phyloP scores from a whole-genome alignment of 2,888 invertebrate species.

The Dioctria linearis region DNA sequence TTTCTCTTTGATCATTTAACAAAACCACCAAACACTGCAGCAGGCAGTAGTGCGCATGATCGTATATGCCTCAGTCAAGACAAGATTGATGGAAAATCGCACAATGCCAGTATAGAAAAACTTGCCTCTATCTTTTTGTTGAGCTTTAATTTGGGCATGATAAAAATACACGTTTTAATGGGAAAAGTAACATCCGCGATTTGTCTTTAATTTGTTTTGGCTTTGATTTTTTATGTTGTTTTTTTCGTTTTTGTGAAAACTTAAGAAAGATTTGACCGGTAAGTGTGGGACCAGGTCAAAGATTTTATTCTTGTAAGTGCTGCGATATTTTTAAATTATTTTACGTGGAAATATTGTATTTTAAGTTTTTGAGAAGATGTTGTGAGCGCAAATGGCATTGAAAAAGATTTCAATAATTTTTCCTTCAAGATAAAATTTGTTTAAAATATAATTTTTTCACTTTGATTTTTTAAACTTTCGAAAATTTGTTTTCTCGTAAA shows the following conservation, averaged over 20 bases:
- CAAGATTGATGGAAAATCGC: slow-evolving; percentile 8
- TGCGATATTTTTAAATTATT: slow-evolving; percentile 16
- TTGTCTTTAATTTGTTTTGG: slow-evolving; percentile 5
- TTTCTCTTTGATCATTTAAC: slow-evolving; percentile 12
- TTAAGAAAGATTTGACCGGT: not conserved
- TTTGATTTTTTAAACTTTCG: not conserved
- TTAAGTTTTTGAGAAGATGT: not conserved
- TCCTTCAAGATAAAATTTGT: not conserved
- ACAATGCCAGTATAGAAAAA: slow-evolving; percentile 11
- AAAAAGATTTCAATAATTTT: slow-evolving; percentile 12
- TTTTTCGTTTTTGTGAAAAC: not conserved
- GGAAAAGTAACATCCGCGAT: slow-evolving; percentile 16
- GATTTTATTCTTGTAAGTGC: not conserved
- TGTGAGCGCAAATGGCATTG: not conserved
- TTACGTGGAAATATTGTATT: slow-evolving; percentile 18
- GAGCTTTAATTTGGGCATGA: slow-evolving; percentile 12
- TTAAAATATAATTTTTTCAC: not conserved
- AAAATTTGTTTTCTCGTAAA: too few species aligned
- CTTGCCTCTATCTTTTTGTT: not conserved
- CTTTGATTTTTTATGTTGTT: slow-evolving; percentile 15
- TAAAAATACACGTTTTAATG: slow-evolving; percentile 21
- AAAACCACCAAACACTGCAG: not conserved
- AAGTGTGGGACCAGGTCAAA: not conserved
- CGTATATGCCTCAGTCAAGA: not conserved
- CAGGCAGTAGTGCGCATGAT: slow-evolving; percentile 8